Evolutionary conservation across 2,797 vertebrate genomes (phyloP).

Genomic region (Meda fulgida): DNA sequence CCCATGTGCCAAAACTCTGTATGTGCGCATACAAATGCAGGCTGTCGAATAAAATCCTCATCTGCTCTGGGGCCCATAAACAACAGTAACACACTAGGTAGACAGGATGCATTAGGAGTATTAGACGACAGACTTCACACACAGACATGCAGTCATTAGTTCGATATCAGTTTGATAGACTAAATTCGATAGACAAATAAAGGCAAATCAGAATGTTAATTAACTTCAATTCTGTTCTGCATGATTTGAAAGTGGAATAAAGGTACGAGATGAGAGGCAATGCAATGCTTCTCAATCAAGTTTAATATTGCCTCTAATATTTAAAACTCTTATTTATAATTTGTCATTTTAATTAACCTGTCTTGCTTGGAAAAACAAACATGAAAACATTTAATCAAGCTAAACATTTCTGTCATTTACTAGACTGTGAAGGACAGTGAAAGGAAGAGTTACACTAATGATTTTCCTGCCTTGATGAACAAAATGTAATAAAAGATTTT

Average conservation of each 20-base stretch:
- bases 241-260: constrained; percentile 12
- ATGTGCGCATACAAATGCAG: constrained; percentile 38
- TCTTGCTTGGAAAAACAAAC: constrained; percentile 33
- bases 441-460: not conserved
- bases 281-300: not conserved
- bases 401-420: constrained; percentile 4
- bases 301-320: not conserved
- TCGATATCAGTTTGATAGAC: not conserved
- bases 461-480: not conserved
- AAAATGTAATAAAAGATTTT: not conserved
- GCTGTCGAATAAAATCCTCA: constrained; percentile 28
- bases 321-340: not conserved
- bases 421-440: constrained; percentile 20
- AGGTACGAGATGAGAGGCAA: not conserved
- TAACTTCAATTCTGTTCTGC: not conserved
- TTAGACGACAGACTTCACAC: not conserved
- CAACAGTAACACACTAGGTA: constrained; percentile 14
- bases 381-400: not conserved
- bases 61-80: constrained; percentile 30
- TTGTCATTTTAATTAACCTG: constrained; percentile 15
- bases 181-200: not conserved
- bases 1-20: constrained; percentile 20
- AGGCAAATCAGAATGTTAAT: not conserved
- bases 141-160: not conserved
- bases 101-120: not conserved